A percentile compares a stretch with the other conserved stretches of the same genome.
Evolutionary conservation across 2,113 vertebrate species (phyloP).

Genomic region (Synchiropus splendidus): DNA sequence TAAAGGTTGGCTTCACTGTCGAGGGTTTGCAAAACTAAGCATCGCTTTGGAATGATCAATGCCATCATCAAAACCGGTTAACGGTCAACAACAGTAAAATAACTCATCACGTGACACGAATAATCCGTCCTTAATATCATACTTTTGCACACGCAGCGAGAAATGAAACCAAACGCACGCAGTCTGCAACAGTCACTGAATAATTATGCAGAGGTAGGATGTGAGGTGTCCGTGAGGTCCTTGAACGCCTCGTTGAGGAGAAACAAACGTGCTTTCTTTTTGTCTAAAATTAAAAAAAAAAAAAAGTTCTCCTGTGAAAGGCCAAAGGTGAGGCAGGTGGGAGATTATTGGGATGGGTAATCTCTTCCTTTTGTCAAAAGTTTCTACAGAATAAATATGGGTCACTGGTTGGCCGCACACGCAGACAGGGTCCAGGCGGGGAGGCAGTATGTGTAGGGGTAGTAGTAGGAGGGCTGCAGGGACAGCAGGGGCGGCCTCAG

Average conservation of each 20-base stretch:
- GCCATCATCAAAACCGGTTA: no score
- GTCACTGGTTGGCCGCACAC: constrained; percentile 73
- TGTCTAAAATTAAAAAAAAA: neutral
- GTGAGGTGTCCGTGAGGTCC: constrained; percentile 27
- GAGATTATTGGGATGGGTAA: constrained; percentile 1
- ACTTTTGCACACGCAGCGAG: constrained; percentile 54
- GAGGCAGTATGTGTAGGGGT: constrained; percentile 91
- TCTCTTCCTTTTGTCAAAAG: neutral
- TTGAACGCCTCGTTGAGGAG: constrained; percentile 4
- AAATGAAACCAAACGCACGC: constrained; percentile 40
- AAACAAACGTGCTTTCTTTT: constrained; percentile 1
- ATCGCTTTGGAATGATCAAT: no score
- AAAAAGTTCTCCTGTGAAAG: neutral
- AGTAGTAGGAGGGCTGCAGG: constrained; percentile 87
- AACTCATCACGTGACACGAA: no score
- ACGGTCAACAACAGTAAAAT: no score
- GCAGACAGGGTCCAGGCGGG: constrained; percentile 92
- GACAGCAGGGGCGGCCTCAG: constrained; percentile 82
- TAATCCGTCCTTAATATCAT: no score
- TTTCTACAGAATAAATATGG: constrained; percentile 44
- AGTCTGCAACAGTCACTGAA: constrained; percentile 40
- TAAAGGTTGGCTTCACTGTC: no score
- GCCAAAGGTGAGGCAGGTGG: neutral
- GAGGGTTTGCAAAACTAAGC: no score
- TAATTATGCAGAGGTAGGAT: constrained; percentile 60